Evolutionary conservation across 2,113 vertebrate species (phyloP), one percentile per base, ranked within the genome.

Genomic region (Seriola aureovittata): DNA sequence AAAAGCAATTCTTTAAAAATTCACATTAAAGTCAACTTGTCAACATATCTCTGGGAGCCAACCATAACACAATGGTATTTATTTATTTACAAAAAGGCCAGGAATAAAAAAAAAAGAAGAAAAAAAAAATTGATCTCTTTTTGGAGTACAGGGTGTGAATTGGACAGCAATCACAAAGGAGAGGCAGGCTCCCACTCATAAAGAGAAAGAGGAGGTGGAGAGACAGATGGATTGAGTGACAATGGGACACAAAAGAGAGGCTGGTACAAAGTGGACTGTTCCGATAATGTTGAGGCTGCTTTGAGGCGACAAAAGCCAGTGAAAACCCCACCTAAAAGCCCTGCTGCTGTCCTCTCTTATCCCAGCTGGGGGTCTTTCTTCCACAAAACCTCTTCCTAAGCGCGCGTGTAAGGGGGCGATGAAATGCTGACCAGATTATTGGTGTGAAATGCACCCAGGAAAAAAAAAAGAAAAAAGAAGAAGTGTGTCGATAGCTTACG

Each of bases 311-410:
- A 92, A 91, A 93, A 91, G 88, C 88, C 55, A 50, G 85, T 55
- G 74, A 87, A 89, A 91, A 85, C 85, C 25, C 85, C 84, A 88
- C 70, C 88, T 87, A 80, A 92, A 90, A 85, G 83, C 86, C 88
- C 82, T 0, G 83, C 90, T 88, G 85, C 63, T 75, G 74, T 76
- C 84, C 88, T 78, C 89, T 84, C 84, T 92, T 93, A 92, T 92
- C 91, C 84, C 93, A 81, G 86, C 88, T 84, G 91, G 89, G 66
- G 88, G 90, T 78, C 90, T 65, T 44, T 62, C 78, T 85, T 88
- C 69, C 71, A 89, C 78, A 89, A 80, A 87, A 82, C 70, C 77
- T 90, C 78, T 79, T 76, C 75, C 72, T 62, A 68, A 87, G 82
- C 66, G 71, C 58, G 62, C 42, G 38, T 58, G 66, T 64, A 80